These are phyloP conservation scores for Leucozona laternaria DNA, from an alignment of 2,888 invertebrate genomes.

Conservation along the genomic window DNA sequence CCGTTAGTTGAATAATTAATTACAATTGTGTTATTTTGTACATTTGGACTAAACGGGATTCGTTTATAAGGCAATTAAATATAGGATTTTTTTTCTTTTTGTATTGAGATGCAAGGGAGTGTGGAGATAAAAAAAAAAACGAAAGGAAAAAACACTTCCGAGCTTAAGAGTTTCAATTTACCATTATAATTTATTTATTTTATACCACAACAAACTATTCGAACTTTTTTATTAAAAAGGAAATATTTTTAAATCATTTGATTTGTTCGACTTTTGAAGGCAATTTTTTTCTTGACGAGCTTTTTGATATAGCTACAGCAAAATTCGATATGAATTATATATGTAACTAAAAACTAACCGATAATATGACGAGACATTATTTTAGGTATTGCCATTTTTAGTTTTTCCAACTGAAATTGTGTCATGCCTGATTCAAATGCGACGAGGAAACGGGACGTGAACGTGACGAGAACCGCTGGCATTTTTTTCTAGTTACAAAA, in stretches of 20 bases:
- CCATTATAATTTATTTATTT: constrained; percentile 67
- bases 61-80: constrained; percentile 15
- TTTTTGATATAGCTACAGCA: constrained; percentile 61
- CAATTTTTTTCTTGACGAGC: constrained; percentile 64
- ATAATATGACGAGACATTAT: constrained; percentile 60
- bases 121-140: constrained; percentile 29
- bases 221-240: constrained; percentile 21
- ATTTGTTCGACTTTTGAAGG: constrained; percentile 51
- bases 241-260: constrained; percentile 69
- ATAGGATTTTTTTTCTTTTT: constrained; percentile 24
- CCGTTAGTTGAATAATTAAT: not conserved
- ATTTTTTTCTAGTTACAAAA: too few relatives aligned
- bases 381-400: constrained; percentile 50
- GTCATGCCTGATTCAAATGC: too few relatives aligned
- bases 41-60: constrained; percentile 7
- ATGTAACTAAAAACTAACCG: constrained; percentile 34
- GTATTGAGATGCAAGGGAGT: constrained; percentile 13
- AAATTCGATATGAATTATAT: constrained; percentile 60
- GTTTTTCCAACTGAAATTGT: not conserved
- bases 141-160: constrained; percentile 53
- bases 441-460: too few relatives aligned
- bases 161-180: constrained; percentile 42
- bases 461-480: too few relatives aligned
- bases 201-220: constrained; percentile 54
- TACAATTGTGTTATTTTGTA: not conserved